These are phyloP conservation scores for Enteromius mattozi DNA, from an alignment of 2,797 vertebrate genomes.

Conservation along the genomic window DNA sequence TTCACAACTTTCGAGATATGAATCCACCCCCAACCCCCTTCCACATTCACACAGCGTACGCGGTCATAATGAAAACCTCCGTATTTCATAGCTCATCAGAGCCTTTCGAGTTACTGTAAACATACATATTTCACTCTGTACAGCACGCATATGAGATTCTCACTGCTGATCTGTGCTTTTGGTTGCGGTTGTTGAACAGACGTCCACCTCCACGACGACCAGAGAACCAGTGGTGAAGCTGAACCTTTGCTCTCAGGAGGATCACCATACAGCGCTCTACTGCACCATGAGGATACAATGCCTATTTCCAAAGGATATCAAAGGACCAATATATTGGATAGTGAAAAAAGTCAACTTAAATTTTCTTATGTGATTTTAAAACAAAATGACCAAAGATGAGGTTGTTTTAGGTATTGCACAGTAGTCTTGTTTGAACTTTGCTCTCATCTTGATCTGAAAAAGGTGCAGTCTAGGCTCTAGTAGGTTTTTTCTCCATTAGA, in stretches of 20 bases:
- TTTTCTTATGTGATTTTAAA: background rate
- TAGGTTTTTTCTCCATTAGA: background rate
- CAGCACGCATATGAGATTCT: background rate
- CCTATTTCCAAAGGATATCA: background rate
- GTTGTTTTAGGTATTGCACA: background rate
- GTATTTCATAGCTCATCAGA: background rate
- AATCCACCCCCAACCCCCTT: background rate
- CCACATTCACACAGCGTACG: background rate
- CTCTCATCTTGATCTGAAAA: background rate
- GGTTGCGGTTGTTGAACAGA: constrained; percentile 79
- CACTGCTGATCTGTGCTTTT: constrained; percentile 58
- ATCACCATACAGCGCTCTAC: constrained; percentile 1
- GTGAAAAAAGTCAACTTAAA: background rate
- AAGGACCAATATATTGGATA: background rate
- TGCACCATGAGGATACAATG: constrained; percentile 8
- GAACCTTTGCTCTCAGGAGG: constrained; percentile 27
- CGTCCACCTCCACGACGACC: constrained; percentile 76
- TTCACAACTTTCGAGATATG: background rate
- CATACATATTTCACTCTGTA: background rate
- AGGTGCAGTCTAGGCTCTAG: background rate
- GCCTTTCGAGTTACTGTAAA: constrained; percentile 9
- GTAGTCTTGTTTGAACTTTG: background rate
- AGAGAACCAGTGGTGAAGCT: constrained; percentile 75
- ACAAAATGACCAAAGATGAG: background rate
- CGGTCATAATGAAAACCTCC: background rate